Base-by-base conservation (phyloP, 2,888 invertebrate species). In the Brachycybe producta region DNA sequence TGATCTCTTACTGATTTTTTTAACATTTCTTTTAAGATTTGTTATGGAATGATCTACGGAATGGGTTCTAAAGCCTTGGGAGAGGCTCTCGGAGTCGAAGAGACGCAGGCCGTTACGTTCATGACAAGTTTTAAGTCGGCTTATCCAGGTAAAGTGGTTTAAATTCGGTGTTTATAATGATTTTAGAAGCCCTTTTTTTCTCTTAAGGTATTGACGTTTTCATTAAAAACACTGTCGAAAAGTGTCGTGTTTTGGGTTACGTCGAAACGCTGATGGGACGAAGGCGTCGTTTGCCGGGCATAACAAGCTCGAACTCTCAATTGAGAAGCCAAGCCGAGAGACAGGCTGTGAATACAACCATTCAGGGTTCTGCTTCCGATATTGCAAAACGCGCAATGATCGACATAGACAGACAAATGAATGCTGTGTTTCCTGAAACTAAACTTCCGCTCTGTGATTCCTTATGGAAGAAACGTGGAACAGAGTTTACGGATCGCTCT, bases 301-400 rank as follows among this genome's bases (percentile, higher is more conserved):
- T 90, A 39, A 78, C 74, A 39, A 80, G 82, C 61, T 67, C 68
- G 13, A 70, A 76, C 57, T 59, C 68, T 27, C 65, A 71, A 24
- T 70, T 75, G 51, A 77, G 72, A 72, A 73, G 84, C 60, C 79
- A 88, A 71, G 85, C 90, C 0, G 91, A 92, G 68, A 75, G 97
- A n/a, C 94, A 95, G 73, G 92, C 94, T 13, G 77, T 98, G 0
- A 98, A 98, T 67, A 86, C 94, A 2, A 83, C 81, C 13, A 82
- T 98, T 46, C 97, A 98, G 70, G 97, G 95, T 0, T 91, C 95
- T 0, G 97, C 95, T 0, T 90, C 95, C 0, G 97, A 98, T 68
- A 79, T 98, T 39, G 83, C 86, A 0, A 98, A 98, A 68, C 78
- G 74, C 51, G 91, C 94, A 1, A 87, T 95, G 80, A 73, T 86